Evolutionary conservation across 2,113 vertebrate species (phyloP).

Genomic region (Phainopepla nitens): DNA sequence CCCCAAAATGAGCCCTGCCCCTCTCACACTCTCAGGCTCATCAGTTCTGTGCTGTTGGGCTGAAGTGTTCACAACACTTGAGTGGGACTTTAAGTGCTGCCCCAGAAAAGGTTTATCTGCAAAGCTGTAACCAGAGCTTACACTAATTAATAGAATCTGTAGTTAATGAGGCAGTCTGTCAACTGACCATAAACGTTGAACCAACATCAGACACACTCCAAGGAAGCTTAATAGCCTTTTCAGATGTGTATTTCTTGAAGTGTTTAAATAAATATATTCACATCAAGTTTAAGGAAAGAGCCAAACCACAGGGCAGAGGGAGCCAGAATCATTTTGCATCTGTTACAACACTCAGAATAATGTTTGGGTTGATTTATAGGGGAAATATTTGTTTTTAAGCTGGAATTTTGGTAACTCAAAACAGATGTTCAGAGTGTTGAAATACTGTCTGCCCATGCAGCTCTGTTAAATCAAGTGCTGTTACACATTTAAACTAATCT

Average conservation of each 20-base stretch:
- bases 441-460: slow-evolving; percentile 9
- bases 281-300: slow-evolving; percentile 8
- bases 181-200: background rate
- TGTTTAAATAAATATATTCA: slow-evolving; percentile 61
- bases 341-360: slow-evolving; percentile 27
- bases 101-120: slow-evolving; percentile 48
- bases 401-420: slow-evolving; percentile 51
- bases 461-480: background rate
- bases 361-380: slow-evolving; percentile 30
- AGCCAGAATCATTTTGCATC: slow-evolving; percentile 30
- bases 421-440: slow-evolving; percentile 62
- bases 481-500: background rate
- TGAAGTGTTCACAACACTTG: background rate
- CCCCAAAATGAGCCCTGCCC: background rate
- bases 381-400: slow-evolving; percentile 64
- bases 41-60: background rate
- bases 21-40: background rate
- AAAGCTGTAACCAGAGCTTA: slow-evolving; percentile 49
- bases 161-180: background rate
- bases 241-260: slow-evolving; percentile 39
- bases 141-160: slow-evolving; percentile 51
- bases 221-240: background rate
- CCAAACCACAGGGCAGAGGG: slow-evolving; percentile 19
- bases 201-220: background rate
- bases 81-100: background rate